These are phyloP conservation scores for Poeciliopsis gracilis DNA, from an alignment of 2,797 vertebrate species.

Conservation along the genomic window DNA sequence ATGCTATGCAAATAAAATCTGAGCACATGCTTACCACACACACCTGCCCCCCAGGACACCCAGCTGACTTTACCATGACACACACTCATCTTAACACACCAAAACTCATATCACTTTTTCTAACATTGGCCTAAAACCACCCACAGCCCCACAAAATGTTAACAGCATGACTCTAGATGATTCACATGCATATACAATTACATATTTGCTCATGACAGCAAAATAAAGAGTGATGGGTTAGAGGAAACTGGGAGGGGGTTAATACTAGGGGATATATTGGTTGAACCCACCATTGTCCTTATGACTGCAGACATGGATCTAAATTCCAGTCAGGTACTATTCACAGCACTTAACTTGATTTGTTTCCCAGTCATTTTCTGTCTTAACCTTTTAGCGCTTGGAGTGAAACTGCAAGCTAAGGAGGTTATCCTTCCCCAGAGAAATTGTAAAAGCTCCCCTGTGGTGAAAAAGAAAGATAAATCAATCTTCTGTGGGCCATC, in stretches of 20 bases:
- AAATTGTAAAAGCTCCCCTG: constrained; percentile 45
- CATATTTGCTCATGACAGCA: constrained; percentile 17
- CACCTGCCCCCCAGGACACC: constrained; percentile 29
- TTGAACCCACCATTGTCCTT: constrained; percentile 18
- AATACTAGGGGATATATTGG: constrained; percentile 20
- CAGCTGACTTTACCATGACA: constrained; percentile 24
- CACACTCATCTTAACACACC: constrained; percentile 46
- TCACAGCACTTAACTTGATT: constrained; percentile 75
- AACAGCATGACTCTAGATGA: constrained; percentile 45
- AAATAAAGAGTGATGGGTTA: constrained; percentile 18
- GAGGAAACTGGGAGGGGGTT: background rate
- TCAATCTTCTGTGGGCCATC: constrained; percentile 38
- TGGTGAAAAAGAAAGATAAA: constrained; percentile 17
- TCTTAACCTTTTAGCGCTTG: constrained; percentile 54
- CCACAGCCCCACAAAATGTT: constrained; percentile 47
- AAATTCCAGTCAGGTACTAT: constrained; percentile 71
- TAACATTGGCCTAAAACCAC: constrained; percentile 59
- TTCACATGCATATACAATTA: constrained; percentile 21
- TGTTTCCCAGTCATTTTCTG: constrained; percentile 52
- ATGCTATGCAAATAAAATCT: constrained; percentile 41
- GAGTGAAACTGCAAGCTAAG: constrained; percentile 60
- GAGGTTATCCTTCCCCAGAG: constrained; percentile 36
- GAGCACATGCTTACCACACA: constrained; percentile 28
- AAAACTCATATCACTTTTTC: constrained; percentile 49
- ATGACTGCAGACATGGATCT: constrained; percentile 47